phyloP scores from a whole-genome alignment of 1,140 invertebrate genomes.

The Hirudo medicinalis region DNA sequence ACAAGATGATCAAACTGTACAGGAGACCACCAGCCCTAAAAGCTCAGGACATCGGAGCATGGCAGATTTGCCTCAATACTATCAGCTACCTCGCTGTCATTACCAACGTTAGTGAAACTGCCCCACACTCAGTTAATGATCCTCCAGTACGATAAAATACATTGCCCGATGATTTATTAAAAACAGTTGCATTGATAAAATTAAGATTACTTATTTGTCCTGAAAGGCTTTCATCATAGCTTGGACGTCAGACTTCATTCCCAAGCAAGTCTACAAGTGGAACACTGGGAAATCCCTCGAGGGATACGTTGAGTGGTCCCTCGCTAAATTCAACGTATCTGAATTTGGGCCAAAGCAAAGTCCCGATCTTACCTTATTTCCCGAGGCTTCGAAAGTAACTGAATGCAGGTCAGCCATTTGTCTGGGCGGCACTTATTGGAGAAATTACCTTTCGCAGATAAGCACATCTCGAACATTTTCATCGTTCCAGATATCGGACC shows the following conservation, averaged over 20 bases:
- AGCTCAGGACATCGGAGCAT: slow-evolving; percentile 68
- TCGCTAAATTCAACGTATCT: slow-evolving; percentile 63
- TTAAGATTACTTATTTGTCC: neutral
- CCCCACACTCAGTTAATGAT: neutral
- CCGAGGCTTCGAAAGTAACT: slow-evolving; percentile 40
- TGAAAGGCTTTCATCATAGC: slow-evolving; percentile 37
- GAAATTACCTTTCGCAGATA: neutral
- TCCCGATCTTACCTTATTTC: slow-evolving; percentile 35
- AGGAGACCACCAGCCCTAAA: slow-evolving; percentile 71
- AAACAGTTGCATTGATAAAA: no score
- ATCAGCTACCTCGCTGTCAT: slow-evolving; percentile 22
- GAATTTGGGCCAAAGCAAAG: slow-evolving; percentile 47
- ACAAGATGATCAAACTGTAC: slow-evolving; percentile 62
- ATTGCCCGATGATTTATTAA: no score
- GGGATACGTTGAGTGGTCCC: slow-evolving; percentile 63
- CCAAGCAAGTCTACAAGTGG: slow-evolving; percentile 40
- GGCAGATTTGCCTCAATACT: slow-evolving; percentile 14
- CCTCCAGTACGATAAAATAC: no score
- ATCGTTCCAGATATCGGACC: slow-evolving; percentile 19
- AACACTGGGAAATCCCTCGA: slow-evolving; percentile 49
- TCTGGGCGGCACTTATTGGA: slow-evolving; percentile 27
- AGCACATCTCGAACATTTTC: neutral
- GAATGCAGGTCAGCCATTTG: slow-evolving; percentile 49
- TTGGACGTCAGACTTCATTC: slow-evolving; percentile 39
- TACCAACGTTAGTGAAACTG: slow-evolving; percentile 17